Evolutionary conservation across 2,797 vertebrate genomes (phyloP).

Genomic region (Arnoldichthys spilopterus): DNA sequence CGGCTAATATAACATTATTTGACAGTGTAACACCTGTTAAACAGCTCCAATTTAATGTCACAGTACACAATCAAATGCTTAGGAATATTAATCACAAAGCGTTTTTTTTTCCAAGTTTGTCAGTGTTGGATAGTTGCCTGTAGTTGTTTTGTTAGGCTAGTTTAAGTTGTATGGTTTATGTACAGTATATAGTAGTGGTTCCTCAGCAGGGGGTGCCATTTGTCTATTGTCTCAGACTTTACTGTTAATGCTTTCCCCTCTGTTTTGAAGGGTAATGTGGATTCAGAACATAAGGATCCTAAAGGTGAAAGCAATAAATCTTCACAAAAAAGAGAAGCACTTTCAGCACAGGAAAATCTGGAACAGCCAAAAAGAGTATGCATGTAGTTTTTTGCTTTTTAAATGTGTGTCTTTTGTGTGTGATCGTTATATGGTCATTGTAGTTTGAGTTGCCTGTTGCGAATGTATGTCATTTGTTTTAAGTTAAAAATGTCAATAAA

Average conservation of each 20-base stretch:
- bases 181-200: not conserved
- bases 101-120: too few relatives aligned
- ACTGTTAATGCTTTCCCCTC: not conserved
- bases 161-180: too few relatives aligned
- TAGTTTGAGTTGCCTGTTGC: too few relatives aligned
- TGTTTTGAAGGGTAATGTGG: slow-evolving; percentile 29
- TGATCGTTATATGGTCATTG: too few relatives aligned
- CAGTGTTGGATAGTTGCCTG: too few relatives aligned
- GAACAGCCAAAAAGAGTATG: slow-evolving; percentile 42
- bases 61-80: too few relatives aligned
- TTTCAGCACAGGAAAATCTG: slow-evolving; percentile 47
- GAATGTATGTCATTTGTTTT: not conserved
- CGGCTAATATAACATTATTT: too few relatives aligned
- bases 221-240: slow-evolving; percentile 26
- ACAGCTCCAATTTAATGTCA: too few relatives aligned
- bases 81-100: too few relatives aligned
- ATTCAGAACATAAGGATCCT: slow-evolving; percentile 4
- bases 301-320: slow-evolving; percentile 36
- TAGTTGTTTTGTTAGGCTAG: too few relatives aligned
- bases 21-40: too few relatives aligned
- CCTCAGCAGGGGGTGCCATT: slow-evolving; percentile 59
- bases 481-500: not conserved
- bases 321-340: slow-evolving; percentile 45
- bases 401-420: not conserved
- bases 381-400: not conserved